Conservation (phyloP, 2,113 vertebrate genomes). For the Anguilla rostrata region DNA sequence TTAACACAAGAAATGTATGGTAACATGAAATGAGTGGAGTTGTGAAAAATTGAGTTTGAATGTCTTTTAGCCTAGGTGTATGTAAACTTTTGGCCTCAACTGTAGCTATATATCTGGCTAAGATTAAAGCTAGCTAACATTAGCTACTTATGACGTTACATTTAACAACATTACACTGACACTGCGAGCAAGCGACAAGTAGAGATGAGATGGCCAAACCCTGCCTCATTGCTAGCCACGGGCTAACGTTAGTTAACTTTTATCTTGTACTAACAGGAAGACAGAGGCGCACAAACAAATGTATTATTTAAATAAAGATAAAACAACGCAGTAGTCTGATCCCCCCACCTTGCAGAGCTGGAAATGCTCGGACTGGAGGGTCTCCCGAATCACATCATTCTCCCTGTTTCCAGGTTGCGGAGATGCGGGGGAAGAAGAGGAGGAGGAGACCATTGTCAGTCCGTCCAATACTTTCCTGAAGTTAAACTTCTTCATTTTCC, state of each 20-base stretch:
- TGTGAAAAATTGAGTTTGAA: too few species aligned
- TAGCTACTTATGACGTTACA: background rate
- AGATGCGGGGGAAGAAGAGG: conserved; percentile 71
- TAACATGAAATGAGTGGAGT: too few species aligned
- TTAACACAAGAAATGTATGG: too few species aligned
- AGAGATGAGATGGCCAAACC: background rate
- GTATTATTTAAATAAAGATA: background rate
- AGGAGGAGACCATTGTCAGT: conserved; percentile 84
- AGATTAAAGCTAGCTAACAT: background rate
- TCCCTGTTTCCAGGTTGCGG: conserved; percentile 74
- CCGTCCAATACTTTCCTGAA: conserved; percentile 98
- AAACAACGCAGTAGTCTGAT: background rate
- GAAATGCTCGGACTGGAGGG: conserved; percentile 93
- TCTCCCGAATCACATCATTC: conserved; percentile 84
- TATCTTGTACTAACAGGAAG: background rate
- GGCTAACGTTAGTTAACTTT: background rate
- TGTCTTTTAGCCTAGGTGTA: too few species aligned
- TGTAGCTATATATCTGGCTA: background rate
- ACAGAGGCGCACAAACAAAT: background rate
- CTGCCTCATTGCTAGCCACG: too few species aligned
- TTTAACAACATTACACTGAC: background rate
- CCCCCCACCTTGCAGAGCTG: conserved; percentile 94
- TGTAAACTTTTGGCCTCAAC: too few species aligned
- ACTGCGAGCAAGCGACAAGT: background rate
- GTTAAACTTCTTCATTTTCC: conserved; percentile 96